Evolutionary conservation across 2,797 vertebrate species (phyloP).

Genomic region (Saguinus oedipus): DNA sequence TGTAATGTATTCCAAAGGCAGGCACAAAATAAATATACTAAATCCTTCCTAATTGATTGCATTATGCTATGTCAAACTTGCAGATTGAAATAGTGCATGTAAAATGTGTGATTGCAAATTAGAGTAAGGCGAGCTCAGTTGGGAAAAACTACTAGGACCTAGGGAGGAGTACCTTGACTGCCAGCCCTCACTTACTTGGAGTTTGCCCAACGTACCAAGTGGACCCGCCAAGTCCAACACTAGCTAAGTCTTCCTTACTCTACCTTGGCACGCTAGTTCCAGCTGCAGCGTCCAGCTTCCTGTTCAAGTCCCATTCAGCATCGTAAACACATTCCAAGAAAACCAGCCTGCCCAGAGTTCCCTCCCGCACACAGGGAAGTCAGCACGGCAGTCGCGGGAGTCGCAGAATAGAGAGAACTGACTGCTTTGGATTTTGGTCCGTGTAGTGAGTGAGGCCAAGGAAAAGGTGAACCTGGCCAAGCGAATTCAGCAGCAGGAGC

Average conservation of each 20-base stretch:
- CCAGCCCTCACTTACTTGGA: background rate
- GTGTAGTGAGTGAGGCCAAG: background rate
- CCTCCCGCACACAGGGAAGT: constrained; percentile 43
- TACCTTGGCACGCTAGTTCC: constrained; percentile 51
- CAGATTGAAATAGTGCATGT: background rate
- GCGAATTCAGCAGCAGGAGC: background rate
- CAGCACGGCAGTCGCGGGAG: background rate
- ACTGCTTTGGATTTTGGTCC: background rate
- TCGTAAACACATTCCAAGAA: constrained; percentile 79
- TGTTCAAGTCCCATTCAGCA: constrained; percentile 70
- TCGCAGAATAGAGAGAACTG: background rate
- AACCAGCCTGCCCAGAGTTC: constrained; percentile 55
- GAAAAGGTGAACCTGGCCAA: background rate
- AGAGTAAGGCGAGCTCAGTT: background rate
- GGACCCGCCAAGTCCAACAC: background rate
- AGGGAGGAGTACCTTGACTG: background rate
- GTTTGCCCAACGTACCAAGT: background rate
- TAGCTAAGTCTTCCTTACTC: constrained; percentile 44
- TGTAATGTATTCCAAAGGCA: background rate
- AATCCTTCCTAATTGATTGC: background rate
- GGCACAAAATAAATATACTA: background rate
- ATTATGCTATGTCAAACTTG: constrained; percentile 21
- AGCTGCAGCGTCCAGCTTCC: constrained; percentile 70
- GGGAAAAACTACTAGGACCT: background rate
- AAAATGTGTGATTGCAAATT: background rate